Percentiles rank a stretch among this genome's conserved stretches.
These are phyloP conservation scores for Botia kubotai DNA, from an alignment of 2,797 vertebrate species.

Conservation along the genomic window DNA sequence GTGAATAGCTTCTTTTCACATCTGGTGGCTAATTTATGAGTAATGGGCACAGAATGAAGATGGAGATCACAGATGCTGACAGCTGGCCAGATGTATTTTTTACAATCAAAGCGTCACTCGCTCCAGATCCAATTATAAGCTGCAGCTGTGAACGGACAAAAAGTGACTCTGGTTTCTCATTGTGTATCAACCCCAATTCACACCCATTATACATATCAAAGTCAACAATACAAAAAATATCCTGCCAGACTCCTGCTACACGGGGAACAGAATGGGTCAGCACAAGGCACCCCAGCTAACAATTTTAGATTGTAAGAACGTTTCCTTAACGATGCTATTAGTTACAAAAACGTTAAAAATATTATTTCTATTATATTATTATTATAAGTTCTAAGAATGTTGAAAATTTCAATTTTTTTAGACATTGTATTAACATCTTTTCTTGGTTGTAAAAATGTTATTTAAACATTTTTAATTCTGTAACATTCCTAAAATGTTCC, in stretches of 20 bases:
- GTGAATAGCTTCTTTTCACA: not conserved
- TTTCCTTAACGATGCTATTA: too few species aligned
- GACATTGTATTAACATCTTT: too few species aligned
- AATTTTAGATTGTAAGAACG: too few species aligned
- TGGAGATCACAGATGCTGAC: constrained; percentile 40
- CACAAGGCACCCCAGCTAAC: constrained; percentile 35
- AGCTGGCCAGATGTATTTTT: constrained; percentile 43
- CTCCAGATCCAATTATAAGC: constrained; percentile 56
- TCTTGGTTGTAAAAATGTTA: too few species aligned
- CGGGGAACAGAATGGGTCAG: constrained; percentile 56
- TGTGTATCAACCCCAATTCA: constrained; percentile 66
- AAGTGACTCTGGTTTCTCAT: constrained; percentile 51
- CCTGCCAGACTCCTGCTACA: constrained; percentile 60
- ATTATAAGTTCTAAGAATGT: too few species aligned
- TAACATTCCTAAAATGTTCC: too few species aligned
- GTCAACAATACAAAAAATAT: constrained; percentile 63
- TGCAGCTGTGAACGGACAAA: constrained; percentile 52
- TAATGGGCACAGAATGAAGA: constrained; percentile 38
- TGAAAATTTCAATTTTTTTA: too few species aligned
- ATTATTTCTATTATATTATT: too few species aligned
- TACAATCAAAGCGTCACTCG: constrained; percentile 38
- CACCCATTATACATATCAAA: constrained; percentile 66
- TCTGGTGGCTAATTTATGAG: constrained; percentile 33
- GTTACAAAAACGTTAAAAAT: too few species aligned
- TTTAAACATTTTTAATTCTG: too few species aligned